Percentiles rank a stretch among this genome's conserved stretches.
Evolutionary conservation across 2,797 vertebrate genomes (phyloP).

Genomic region (Epinephelus awoara): DNA sequence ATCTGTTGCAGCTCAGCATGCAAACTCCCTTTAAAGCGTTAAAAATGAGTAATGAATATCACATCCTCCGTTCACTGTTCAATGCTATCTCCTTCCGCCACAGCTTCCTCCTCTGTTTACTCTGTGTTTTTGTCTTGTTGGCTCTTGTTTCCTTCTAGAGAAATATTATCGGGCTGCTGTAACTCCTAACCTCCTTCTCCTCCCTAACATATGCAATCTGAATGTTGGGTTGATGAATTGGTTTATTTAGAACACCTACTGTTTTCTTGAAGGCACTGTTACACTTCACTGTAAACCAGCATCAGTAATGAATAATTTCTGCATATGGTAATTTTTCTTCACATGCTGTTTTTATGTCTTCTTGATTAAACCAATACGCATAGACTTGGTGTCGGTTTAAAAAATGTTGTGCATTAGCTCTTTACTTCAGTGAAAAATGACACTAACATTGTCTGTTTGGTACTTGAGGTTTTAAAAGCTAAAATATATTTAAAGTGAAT

Average conservation of each 20-base stretch:
- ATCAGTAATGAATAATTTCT: background rate
- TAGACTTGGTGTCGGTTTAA: background rate
- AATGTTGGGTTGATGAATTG: background rate
- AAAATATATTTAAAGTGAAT: background rate
- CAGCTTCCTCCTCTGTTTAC: conserved; percentile 4
- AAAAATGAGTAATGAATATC: background rate
- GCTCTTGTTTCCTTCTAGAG: background rate
- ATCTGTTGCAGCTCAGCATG: background rate
- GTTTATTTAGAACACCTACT: background rate
- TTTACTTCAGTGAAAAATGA: background rate
- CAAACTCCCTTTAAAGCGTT: background rate
- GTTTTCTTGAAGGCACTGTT: background rate
- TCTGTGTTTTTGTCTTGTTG: background rate
- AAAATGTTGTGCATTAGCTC: background rate
- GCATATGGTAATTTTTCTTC: background rate
- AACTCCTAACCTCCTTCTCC: background rate
- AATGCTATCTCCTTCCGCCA: background rate
- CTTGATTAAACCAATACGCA: background rate
- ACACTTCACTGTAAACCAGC: conserved; percentile 4
- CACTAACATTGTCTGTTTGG: too few relatives aligned
- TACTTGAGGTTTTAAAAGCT: too few relatives aligned
- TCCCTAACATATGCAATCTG: too few relatives aligned
- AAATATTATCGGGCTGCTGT: background rate
- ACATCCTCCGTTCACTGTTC: background rate
- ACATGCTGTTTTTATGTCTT: background rate